phyloP scores from a whole-genome alignment of 2,797 vertebrate genomes.

The Platalea minor region DNA sequence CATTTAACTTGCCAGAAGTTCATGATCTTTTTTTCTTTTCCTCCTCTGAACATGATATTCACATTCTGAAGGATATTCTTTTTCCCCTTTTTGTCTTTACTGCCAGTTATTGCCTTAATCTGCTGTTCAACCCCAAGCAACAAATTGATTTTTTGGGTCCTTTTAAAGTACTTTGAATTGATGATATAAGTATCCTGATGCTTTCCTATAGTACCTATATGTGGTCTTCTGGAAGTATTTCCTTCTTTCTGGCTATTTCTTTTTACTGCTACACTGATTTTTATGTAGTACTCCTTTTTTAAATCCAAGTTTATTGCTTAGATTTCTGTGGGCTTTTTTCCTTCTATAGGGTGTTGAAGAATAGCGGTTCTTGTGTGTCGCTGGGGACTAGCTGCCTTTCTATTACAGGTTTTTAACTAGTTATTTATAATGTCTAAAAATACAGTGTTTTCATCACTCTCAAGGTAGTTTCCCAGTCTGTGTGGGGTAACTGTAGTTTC shows the following conservation, averaged over 20 bases:
- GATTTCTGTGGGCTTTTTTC: neutral
- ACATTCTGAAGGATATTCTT: neutral
- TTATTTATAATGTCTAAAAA: conserved; percentile 18
- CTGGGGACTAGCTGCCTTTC: neutral
- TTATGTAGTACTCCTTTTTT: neutral
- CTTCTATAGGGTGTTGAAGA: neutral
- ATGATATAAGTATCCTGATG: neutral
- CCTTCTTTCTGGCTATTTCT: neutral
- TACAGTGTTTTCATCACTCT: conserved; percentile 8
- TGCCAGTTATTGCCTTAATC: neutral
- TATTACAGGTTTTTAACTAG: neutral
- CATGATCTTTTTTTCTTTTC: neutral
- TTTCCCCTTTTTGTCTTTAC: neutral
- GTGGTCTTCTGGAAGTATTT: neutral
- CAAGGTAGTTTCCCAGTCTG: neutral
- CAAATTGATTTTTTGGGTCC: neutral
- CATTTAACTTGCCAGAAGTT: neutral
- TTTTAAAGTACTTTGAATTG: neutral
- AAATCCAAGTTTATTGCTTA: neutral
- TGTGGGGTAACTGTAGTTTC: neutral
- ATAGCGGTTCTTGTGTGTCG: fast-evolving
- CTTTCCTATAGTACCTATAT: neutral
- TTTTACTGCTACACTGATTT: neutral
- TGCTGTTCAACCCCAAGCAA: neutral
- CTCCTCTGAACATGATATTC: neutral